A percentile compares a stretch with the other conserved stretches of the same genome.
These are phyloP conservation scores for Mustela lutreola DNA, from an alignment of 2,113 vertebrate genomes.

Conservation along the genomic window DNA sequence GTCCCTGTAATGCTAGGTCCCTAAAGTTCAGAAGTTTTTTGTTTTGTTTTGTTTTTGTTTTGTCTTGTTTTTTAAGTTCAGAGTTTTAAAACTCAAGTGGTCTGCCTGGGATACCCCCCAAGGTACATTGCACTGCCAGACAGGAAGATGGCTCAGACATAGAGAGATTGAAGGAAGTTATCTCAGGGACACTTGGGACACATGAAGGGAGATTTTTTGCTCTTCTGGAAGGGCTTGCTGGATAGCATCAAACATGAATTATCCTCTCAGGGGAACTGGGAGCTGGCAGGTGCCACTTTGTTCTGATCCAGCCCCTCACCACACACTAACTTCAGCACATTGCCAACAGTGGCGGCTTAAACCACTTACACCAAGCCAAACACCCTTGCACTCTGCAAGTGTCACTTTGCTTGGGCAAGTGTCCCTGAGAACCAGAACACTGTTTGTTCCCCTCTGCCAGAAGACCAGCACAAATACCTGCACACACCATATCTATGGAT, in stretches of 20 bases:
- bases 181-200: neutral
- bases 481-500: neutral
- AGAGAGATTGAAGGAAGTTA: neutral
- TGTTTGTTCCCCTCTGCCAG: neutral
- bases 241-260: neutral
- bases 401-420: neutral
- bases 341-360: neutral
- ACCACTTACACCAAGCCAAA: neutral
- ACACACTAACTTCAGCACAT: neutral
- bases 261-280: neutral
- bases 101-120: neutral
- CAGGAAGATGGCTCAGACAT: neutral
- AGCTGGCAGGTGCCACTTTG: neutral
- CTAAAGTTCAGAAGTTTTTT: neutral
- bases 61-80: neutral
- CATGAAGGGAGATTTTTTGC: neutral
- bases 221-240: neutral
- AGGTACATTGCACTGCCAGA: neutral
- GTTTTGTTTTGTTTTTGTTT: no score
- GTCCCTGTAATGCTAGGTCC: neutral
- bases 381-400: neutral
- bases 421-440: neutral
- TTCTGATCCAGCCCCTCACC: neutral
- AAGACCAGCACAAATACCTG: neutral
- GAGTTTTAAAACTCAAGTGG: neutral